phyloP scores from a whole-genome alignment of 2,113 vertebrate genomes.

The Podilymbus podiceps region DNA sequence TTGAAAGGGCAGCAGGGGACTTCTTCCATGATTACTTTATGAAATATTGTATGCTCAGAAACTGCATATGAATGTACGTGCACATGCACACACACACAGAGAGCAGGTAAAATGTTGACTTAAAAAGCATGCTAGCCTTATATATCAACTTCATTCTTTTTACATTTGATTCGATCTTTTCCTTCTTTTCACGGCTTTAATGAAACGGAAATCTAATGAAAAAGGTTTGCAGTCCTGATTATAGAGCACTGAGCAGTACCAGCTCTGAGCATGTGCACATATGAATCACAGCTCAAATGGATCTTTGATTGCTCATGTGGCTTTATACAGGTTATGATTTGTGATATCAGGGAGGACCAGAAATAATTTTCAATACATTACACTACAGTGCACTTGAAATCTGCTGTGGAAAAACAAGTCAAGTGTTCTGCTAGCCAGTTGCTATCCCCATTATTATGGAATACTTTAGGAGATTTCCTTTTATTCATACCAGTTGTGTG shows the following conservation, averaged over 20 bases:
- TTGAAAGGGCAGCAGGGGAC: neutral
- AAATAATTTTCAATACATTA: constrained; percentile 69
- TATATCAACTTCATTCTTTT: constrained; percentile 14
- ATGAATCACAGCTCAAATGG: constrained; percentile 46
- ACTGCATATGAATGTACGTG: neutral
- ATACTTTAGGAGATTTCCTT: constrained; percentile 10
- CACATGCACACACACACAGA: neutral
- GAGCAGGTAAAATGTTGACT: constrained; percentile 27
- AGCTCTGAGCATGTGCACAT: neutral
- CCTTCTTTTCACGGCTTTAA: constrained; percentile 32
- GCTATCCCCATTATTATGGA: constrained; percentile 12
- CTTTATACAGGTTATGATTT: constrained; percentile 63
- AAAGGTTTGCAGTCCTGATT: constrained; percentile 54
- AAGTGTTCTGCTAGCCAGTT: constrained; percentile 16
- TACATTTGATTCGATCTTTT: constrained; percentile 30
- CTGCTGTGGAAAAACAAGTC: constrained; percentile 39
- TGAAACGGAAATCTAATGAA: constrained; percentile 54
- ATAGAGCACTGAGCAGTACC: constrained; percentile 18
- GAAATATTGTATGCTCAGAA: constrained; percentile 46
- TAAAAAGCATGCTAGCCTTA: neutral
- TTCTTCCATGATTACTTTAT: constrained; percentile 54
- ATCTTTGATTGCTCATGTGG: constrained; percentile 62
- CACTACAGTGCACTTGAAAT: constrained; percentile 42
- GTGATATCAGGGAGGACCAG: constrained; percentile 54
- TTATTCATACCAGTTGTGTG: constrained; percentile 25